These are phyloP conservation scores for Rhinatrema bivittatum DNA, from an alignment of 2,797 vertebrate species.

Conservation along the genomic window DNA sequence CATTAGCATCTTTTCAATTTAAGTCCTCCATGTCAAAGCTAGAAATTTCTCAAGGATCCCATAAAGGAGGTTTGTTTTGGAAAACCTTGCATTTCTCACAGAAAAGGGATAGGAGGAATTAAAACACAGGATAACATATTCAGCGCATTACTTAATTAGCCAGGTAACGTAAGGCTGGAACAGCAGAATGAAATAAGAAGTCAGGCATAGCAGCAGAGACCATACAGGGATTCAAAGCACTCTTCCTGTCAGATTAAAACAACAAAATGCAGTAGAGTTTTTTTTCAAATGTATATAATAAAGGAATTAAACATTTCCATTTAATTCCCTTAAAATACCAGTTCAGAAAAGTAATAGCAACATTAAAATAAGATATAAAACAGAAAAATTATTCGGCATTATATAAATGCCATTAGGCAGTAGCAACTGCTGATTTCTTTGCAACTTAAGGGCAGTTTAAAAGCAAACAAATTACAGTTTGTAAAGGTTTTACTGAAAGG, in stretches of 20 bases:
- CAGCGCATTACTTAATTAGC: conserved; percentile 56
- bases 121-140: conserved; percentile 47
- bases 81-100: conserved; percentile 17
- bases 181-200: conserved; percentile 51
- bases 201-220: conserved; percentile 34
- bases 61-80: conserved; percentile 7
- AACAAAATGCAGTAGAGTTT: conserved; percentile 21
- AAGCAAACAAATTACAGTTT: too few species aligned
- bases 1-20: neutral
- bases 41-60: conserved; percentile 22
- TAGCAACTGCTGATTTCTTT: too few species aligned
- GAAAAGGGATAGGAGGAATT: conserved; percentile 29
- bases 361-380: conserved; percentile 19
- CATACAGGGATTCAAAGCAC: conserved; percentile 36
- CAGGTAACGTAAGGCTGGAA: conserved; percentile 54
- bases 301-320: conserved; percentile 31
- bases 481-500: too few species aligned
- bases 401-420: too few species aligned
- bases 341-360: conserved; percentile 4
- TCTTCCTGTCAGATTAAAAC: conserved; percentile 34
- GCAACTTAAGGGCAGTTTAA: too few species aligned
- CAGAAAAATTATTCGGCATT: too few species aligned
- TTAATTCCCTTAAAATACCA: conserved; percentile 20
- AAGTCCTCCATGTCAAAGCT: neutral
- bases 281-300: conserved; percentile 38